A percentile compares a stretch with the other conserved stretches of the same genome.
phyloP scores from a whole-genome alignment of 2,797 vertebrate genomes.

The Micrastur ruficollis region DNA sequence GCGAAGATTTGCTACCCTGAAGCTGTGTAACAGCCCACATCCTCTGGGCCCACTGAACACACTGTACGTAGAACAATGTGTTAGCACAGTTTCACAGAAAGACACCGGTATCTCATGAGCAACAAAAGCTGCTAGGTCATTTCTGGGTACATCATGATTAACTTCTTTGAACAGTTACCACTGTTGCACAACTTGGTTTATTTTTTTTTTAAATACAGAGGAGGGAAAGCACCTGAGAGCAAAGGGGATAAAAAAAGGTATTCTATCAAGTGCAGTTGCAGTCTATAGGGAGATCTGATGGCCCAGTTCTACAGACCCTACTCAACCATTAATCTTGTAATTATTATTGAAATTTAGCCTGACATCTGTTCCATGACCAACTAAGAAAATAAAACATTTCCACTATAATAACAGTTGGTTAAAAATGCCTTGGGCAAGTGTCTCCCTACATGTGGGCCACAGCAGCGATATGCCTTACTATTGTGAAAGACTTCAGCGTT shows the following conservation, averaged over 20 bases:
- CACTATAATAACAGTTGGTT: background rate
- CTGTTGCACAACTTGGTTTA: background rate
- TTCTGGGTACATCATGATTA: background rate
- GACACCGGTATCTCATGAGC: background rate
- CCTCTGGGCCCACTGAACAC: background rate
- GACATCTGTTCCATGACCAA: background rate
- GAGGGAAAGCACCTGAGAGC: background rate
- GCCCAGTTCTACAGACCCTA: background rate
- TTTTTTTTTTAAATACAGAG: background rate
- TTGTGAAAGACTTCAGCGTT: background rate
- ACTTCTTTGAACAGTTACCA: background rate
- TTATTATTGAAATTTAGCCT: background rate
- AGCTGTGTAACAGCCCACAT: background rate
- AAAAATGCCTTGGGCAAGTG: background rate
- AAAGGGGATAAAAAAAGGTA: too few relatives aligned
- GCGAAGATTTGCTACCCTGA: background rate
- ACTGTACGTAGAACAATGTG: rapidly evolving
- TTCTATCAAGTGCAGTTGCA: background rate
- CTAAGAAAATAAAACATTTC: background rate
- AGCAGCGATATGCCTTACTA: background rate
- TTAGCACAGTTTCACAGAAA: background rate
- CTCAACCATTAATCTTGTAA: background rate
- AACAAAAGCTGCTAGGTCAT: background rate
- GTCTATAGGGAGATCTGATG: background rate
- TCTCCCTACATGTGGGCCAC: background rate